Evolutionary conservation across 1,140 invertebrate species (phyloP).

Genomic region (Diorhabda sublineata): DNA sequence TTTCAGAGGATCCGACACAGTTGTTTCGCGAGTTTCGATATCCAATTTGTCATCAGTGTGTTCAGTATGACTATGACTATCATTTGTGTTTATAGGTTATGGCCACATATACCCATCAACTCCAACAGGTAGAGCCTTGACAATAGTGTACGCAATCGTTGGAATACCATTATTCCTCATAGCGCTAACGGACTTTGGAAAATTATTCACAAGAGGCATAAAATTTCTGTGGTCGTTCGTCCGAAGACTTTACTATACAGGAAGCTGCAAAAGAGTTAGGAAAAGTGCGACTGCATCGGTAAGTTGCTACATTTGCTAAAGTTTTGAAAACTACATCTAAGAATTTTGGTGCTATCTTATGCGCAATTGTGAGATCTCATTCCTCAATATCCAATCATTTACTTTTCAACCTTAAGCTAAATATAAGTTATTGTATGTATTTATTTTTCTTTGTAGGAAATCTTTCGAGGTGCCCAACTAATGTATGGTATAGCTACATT

Average conservation of each 20-base stretch:
- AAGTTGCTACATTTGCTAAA: slow-evolving; percentile 23
- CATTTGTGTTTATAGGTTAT: slow-evolving; percentile 68
- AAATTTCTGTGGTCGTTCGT: slow-evolving; percentile 92
- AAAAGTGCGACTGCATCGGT: slow-evolving; percentile 72
- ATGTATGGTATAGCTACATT: slow-evolving; percentile 73
- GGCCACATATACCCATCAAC: slow-evolving; percentile 90
- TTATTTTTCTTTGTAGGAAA: slow-evolving; percentile 55
- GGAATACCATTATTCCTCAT: slow-evolving; percentile 93
- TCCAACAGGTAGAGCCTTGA: slow-evolving; percentile 73
- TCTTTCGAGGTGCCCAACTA: slow-evolving; percentile 76
- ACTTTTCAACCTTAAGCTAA: too few species aligned
- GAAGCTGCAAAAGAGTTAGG: slow-evolving; percentile 73
- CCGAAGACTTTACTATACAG: slow-evolving; percentile 78
- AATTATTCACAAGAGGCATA: slow-evolving; percentile 85
- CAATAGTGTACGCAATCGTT: slow-evolving; percentile 90
- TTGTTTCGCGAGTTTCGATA: too few species aligned
- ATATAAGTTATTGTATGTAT: neutral
- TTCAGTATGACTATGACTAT: too few species aligned
- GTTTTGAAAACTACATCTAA: too few species aligned
- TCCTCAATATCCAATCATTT: too few species aligned
- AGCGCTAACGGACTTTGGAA: slow-evolving; percentile 87
- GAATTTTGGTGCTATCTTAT: too few species aligned
- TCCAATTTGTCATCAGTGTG: too few species aligned
- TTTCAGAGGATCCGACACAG: too few species aligned
- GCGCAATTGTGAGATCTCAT: too few species aligned